Evolutionary conservation across 1,140 invertebrate genomes (phyloP), one percentile per base, ranked within the genome.

Genomic region (Zaprionus davidi): DNA sequence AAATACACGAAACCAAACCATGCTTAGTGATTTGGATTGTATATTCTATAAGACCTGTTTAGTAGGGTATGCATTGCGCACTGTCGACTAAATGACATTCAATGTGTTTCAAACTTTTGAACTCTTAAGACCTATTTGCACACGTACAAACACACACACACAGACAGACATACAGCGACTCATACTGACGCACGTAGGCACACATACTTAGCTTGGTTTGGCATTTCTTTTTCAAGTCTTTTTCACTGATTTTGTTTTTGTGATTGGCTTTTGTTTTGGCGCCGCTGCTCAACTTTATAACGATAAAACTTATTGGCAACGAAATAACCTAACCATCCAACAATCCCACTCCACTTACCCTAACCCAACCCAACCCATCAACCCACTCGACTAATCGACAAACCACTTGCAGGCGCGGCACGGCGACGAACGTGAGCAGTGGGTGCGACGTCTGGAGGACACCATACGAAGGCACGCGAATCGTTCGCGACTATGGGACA

Each of bases 361-460:
- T 2, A 5, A n/a, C 41, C n/a, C 41, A 7, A 46, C 2, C n/a
- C 9, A 17, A 44, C 22, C 31, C 31, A 31, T 11, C n/a, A 55
- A 24, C 41, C 24, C 24, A 56, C 72, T 59, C 53, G 66, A 69
- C 57, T 26, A 46, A 55, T 34, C 55, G 60, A n/a, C 13, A 69
- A 69, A 53, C 51, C 57, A 26, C 22, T 58, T 93, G 26, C 93
- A 97, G 97, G 98, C 98, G 15, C 95, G 97, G 81, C 97, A 99
- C 94, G 96, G 96, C 9, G 97, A 97, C 73, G 99, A 99, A 93
- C 94, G 99, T 60, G 98, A 99, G 93, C 95, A 96, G 79, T 99
- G 99, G 99, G 97, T 99, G 44, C 95, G 96, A 36, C 97, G 97
- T 36, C 93, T 99, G 56, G 98, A 99, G 93, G 98, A 98, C 86